A percentile compares a stretch with the other conserved stretches of the same genome.
phyloP scores from a whole-genome alignment of 2,113 vertebrate species.

The Cathartes aura region DNA sequence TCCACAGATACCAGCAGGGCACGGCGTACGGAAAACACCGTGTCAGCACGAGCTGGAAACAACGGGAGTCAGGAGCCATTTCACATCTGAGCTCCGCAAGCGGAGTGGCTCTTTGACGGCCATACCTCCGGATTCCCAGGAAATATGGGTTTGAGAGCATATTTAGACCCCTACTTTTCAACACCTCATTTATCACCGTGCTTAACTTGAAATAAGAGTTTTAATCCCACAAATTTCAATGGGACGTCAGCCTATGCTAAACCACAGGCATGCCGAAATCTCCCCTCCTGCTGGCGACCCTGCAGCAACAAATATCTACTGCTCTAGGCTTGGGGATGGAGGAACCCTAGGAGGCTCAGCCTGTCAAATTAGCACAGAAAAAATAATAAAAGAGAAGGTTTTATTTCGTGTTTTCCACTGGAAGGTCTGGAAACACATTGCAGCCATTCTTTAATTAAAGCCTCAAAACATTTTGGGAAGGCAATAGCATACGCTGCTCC shows the following conservation, averaged over 20 bases:
- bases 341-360: not conserved
- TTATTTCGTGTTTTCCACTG: not conserved
- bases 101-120: not conserved
- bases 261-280: not conserved
- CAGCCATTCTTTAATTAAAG: not conserved
- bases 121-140: not conserved
- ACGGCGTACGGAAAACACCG: accelerated
- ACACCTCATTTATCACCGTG: accelerated
- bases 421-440: not conserved
- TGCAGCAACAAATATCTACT: not conserved
- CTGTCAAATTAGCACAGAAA: not conserved
- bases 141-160: not conserved
- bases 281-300: not conserved
- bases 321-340: not conserved
- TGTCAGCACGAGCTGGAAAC: not conserved
- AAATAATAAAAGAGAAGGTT: not conserved
- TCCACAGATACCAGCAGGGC: not conserved
- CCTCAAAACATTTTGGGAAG: not conserved
- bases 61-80: accelerated
- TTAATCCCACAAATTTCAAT: not conserved
- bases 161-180: not conserved
- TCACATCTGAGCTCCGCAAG: not conserved
- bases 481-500: not conserved
- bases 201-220: not conserved
- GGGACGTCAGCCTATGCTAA: not conserved